Percentiles rank a stretch among this genome's conserved stretches.
Conservation (phyloP, 2,888 invertebrate species). For the Catocala sponsa region DNA sequence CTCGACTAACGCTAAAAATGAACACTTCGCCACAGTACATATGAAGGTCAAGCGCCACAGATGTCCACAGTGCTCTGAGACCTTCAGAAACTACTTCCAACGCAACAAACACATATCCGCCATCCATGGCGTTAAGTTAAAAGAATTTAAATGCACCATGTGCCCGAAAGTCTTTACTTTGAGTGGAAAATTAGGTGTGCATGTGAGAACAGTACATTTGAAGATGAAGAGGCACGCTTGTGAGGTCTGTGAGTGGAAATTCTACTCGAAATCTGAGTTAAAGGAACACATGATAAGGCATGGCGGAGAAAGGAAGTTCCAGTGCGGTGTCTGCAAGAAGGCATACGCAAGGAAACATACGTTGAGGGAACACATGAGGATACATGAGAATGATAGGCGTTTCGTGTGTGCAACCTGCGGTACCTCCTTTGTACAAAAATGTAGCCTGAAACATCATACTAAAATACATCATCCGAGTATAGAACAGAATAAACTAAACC, state of each 20-base stretch:
- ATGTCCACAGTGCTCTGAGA: constrained; percentile 78
- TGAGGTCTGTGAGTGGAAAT: constrained; percentile 84
- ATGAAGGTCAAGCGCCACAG: constrained; percentile 78
- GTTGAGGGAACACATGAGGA: constrained; percentile 79
- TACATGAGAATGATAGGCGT: constrained; percentile 77
- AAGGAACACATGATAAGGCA: constrained; percentile 86
- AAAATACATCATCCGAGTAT: constrained; percentile 73
- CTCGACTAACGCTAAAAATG: constrained; percentile 78
- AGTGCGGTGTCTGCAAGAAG: constrained; percentile 84
- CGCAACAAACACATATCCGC: constrained; percentile 76
- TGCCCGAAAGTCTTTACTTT: constrained; percentile 77
- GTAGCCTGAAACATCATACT: constrained; percentile 76
- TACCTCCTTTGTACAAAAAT: constrained; percentile 75
- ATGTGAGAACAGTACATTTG: constrained; percentile 77
- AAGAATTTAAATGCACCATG: constrained; percentile 77
- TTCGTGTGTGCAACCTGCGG: constrained; percentile 76
- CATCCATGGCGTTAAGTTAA: constrained; percentile 74
- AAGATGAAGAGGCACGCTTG: constrained; percentile 80
- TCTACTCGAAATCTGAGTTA: constrained; percentile 85
- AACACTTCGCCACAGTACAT: constrained; percentile 83
- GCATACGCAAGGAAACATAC: constrained; percentile 82
- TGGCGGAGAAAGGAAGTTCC: constrained; percentile 82
- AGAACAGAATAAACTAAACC: constrained; percentile 31
- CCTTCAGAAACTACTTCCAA: constrained; percentile 79
- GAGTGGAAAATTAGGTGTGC: constrained; percentile 76